Evolutionary conservation across 1,140 invertebrate species (phyloP), one percentile per base, ranked within the genome.

Genomic region (Drosophila kikkawai): DNA sequence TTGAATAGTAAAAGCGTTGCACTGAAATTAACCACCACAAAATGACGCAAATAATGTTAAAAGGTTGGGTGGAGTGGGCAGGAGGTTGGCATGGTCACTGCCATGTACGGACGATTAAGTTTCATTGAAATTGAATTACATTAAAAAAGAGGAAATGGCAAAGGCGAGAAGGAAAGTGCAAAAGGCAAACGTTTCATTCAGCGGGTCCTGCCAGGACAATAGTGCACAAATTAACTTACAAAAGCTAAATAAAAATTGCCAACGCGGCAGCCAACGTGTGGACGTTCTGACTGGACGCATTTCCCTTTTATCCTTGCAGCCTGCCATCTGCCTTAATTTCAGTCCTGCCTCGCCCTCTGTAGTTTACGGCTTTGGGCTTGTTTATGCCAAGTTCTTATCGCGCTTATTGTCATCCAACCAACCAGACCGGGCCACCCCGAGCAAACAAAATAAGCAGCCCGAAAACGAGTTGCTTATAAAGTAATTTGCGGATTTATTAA

Each of bases 51-150:
- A 90, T 88, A 90, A 90, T 85, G 85, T 76, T 81, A 80, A 81
- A 60, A 55, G 59, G 48, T 6, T 11, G 13, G 47, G n/a, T 11
- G 36, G 12, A 26, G 3, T n/a, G 26, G 45, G 32, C 29, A 1
- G 15, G 19, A 12, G 41, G 19, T 7, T n/a, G 59, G 59, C 8
- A 34, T 48, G 68, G 36, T 9, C 36, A 48, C 56, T 51, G 76
- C 69, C 79, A 73, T 90, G 79, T 84, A 82, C 85, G 81, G 85
- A 71, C 85, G 85, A 90, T 90, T 90, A 90, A 90, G 90, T 90
- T 90, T 90, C 85, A 90, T 90, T 90, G 85, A 90, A 90, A 90
- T 90, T 85, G 85, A 90, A 90, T 90, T 91, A 90, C 85, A 90
- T 90, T 90, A 85, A 90, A 90, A 74, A 71, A 32, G 22, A 48